Conservation (phyloP, 2,888 invertebrate species). For the Subacronicta megacephala region DNA sequence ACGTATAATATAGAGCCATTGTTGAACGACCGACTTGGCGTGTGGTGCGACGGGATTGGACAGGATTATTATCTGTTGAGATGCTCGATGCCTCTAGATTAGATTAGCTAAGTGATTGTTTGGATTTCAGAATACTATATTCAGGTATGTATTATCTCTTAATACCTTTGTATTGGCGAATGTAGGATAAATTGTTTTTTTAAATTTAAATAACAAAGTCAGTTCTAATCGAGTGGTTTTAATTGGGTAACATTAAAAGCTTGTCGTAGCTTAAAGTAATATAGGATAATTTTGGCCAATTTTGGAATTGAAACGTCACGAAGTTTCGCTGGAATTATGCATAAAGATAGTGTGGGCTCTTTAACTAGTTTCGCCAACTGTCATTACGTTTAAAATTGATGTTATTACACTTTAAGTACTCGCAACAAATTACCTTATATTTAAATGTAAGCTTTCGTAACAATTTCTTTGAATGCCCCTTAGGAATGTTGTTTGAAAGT, state of each 20-base stretch:
- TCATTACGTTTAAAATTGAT: slow-evolving; percentile 49
- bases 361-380: slow-evolving; percentile 55
- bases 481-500: slow-evolving; percentile 68
- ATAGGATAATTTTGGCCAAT: slow-evolving; percentile 51
- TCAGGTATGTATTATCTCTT: neutral
- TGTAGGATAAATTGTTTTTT: neutral
- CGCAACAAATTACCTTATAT: slow-evolving; percentile 50
- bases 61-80: slow-evolving; percentile 35
- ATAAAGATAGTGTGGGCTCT: slow-evolving; percentile 55
- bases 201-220: too few species aligned
- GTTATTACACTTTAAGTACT: slow-evolving; percentile 42
- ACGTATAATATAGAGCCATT: slow-evolving; percentile 49
- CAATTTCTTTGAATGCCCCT: slow-evolving; percentile 33
- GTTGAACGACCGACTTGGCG: slow-evolving; percentile 38
- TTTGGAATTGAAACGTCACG: slow-evolving; percentile 44
- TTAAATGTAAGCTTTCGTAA: slow-evolving; percentile 37
- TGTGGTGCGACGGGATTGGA: slow-evolving; percentile 29
- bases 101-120: slow-evolving; percentile 24
- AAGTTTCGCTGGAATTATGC: slow-evolving; percentile 56
- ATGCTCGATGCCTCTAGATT: slow-evolving; percentile 10
- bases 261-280: slow-evolving; percentile 47
- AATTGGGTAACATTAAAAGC: neutral
- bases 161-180: neutral
- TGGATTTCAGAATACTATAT: neutral
- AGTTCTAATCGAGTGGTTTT: neutral